These are phyloP conservation scores for Beroe forskalii DNA, from an alignment of 37 sponge, comb jelly and placozoan genomes.

Conservation along the genomic window DNA sequence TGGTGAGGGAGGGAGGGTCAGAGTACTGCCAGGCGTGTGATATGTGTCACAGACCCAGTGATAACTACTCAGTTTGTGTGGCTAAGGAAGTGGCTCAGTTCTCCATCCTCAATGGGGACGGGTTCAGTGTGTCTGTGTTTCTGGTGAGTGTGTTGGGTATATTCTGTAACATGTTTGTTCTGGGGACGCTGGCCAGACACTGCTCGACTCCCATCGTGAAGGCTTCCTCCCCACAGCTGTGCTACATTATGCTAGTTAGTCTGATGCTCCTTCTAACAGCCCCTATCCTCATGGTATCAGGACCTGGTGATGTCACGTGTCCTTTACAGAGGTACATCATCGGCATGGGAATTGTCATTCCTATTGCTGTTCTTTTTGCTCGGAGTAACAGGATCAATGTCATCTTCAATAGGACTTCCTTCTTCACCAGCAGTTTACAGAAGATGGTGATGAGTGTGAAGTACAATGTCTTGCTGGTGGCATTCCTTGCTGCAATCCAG, in stretches of 20 bases:
- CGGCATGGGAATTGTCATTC: conserved; percentile 50
- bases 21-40: background rate
- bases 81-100: background rate
- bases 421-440: conserved; percentile 13
- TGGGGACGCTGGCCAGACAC: conserved; percentile 41
- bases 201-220: conserved; percentile 26
- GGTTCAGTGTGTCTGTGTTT: conserved; percentile 15
- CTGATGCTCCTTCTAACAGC: conserved; percentile 52
- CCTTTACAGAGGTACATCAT: conserved; percentile 59
- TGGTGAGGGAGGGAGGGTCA: background rate
- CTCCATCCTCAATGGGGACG: conserved; percentile 36
- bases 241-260: conserved; percentile 62
- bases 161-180: conserved; percentile 12
- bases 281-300: conserved; percentile 28
- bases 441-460: conserved; percentile 60
- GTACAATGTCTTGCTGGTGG: conserved; percentile 39
- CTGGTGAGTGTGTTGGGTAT: conserved; percentile 20
- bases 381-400: conserved; percentile 39
- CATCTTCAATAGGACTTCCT: conserved; percentile 39
- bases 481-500: conserved; percentile 22
- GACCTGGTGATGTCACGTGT: conserved; percentile 33
- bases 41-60: background rate
- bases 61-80: conserved; percentile 6
- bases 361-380: conserved; percentile 55
- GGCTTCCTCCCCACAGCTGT: conserved; percentile 33